A percentile compares a stretch with the other conserved stretches of the same genome.
Evolutionary conservation across 2,888 invertebrate genomes (phyloP).

Genomic region (Cataglyphis livida): DNA sequence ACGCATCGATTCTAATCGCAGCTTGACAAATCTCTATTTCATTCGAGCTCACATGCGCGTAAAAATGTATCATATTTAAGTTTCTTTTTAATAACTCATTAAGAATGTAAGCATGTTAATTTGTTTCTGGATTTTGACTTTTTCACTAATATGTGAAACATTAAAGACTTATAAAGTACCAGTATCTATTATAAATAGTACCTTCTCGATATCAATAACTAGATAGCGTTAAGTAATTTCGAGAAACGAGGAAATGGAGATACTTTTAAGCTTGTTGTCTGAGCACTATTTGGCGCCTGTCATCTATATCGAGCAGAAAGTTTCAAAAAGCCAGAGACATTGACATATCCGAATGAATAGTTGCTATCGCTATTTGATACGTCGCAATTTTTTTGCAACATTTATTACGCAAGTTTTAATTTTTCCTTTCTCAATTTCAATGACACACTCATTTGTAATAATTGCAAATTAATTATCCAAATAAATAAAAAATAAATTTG

Average conservation of each 20-base stretch:
- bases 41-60: not conserved
- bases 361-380: slow-evolving; percentile 9
- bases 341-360: slow-evolving; percentile 20
- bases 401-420: not conserved
- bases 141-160: not conserved
- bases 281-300: not conserved
- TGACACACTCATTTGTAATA: not conserved
- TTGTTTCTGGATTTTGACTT: not conserved
- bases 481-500: too few species aligned
- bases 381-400: slow-evolving; percentile 10
- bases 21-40: not conserved
- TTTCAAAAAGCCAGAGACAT: slow-evolving; percentile 23
- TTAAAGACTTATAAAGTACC: not conserved
- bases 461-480: too few species aligned
- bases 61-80: not conserved
- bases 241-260: not conserved
- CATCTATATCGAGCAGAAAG: slow-evolving; percentile 25
- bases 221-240: slow-evolving; percentile 32
- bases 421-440: not conserved
- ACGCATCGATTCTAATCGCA: not conserved
- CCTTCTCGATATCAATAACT: slow-evolving; percentile 6
- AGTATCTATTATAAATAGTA: too few species aligned
- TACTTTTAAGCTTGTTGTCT: slow-evolving; percentile 23
- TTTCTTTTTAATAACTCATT: not conserved
- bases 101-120: not conserved